Conservation (phyloP, 2,888 invertebrate species). For the Drosophila phalerata region DNA sequence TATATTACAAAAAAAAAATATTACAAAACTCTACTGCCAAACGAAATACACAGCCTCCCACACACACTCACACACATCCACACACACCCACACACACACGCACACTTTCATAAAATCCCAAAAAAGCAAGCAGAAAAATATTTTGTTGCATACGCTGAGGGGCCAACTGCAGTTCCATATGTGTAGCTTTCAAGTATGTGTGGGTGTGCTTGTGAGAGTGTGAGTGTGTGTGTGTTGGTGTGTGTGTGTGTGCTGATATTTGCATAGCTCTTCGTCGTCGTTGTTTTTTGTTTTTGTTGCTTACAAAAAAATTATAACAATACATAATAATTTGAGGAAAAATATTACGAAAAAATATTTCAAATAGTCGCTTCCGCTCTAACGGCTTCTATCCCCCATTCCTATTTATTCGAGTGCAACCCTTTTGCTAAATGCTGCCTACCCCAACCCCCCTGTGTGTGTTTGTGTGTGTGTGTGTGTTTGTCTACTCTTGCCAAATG, state of each 20-base stretch:
- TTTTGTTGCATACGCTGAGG: constrained; percentile 60
- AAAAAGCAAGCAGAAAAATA: constrained; percentile 58
- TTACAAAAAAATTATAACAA: constrained; percentile 68
- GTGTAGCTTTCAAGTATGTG: constrained; percentile 11
- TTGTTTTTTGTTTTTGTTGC: constrained; percentile 24
- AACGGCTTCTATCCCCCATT: constrained; percentile 39
- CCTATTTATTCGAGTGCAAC: constrained; percentile 20
- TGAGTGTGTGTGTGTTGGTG: constrained; percentile 7
- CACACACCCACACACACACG: constrained; percentile 1
- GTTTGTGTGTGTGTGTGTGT: constrained; percentile 31
- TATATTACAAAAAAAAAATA: constrained; percentile 46
- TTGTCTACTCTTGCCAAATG: constrained; percentile 49
- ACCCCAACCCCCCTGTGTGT: neutral
- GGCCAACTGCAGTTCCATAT: constrained; percentile 50
- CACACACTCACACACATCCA: neutral
- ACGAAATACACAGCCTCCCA: constrained; percentile 22
- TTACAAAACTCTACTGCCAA: constrained; percentile 53
- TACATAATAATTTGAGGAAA: constrained; percentile 79
- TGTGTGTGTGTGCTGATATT: constrained; percentile 14
- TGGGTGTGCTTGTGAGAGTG: constrained; percentile 13
- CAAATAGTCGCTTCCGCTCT: constrained; percentile 76
- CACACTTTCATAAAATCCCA: constrained; percentile 22
- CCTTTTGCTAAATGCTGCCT: constrained; percentile 24
- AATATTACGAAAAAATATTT: constrained; percentile 78
- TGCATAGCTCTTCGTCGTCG: constrained; percentile 33